Evolutionary conservation across 1,140 invertebrate genomes (phyloP), one percentile per base, ranked within the genome.

Genomic region (Dendroctonus ponderosae): DNA sequence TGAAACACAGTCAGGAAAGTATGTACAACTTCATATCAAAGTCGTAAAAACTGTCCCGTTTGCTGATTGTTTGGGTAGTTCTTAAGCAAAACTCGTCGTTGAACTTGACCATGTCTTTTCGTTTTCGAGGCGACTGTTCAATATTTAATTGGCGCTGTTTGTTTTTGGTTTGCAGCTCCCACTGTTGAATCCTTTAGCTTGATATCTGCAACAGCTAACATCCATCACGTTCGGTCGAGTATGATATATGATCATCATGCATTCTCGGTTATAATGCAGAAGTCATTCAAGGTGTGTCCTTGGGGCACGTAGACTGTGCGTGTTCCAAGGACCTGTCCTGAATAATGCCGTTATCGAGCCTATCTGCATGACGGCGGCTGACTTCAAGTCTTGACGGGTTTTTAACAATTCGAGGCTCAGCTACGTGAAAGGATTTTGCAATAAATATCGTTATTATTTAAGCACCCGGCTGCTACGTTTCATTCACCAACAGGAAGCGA

Each of bases 261-360:
- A 50, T 26, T 42, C 38, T 8, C 42, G n/a, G 58, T 54, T 46
- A 38, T 46, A 41, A 67, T 67, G 60, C 69, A 70, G 59, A 61
- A 62, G 48, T 46, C 53, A 67, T 67, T 53, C 57, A 56, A 65
- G 60, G 54, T 59, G 59, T 67, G 69, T 70, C 69, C 69, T 70
- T 70, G 65, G 51, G 49, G 69, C 69, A 70, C 69, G 69, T 70
- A 70, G 61, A 60, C 53, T 59, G 65, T 70, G 69, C 69, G 69
- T 70, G 69, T 49, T 57, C 57, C 65, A 70, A 70, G 69, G 69
- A 70, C 69, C 69, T 70, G 69, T 66, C 64, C 62, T 44, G 69
- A 70, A 70, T 70, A 70, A 63, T 44, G 59, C 59, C 57, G 43
- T 66, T 66, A 70, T 70, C 68, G 68, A 54, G 42, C 40, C 58